Evolutionary conservation across 2,888 invertebrate species (phyloP).

Genomic region (Adineta ricciae): DNA sequence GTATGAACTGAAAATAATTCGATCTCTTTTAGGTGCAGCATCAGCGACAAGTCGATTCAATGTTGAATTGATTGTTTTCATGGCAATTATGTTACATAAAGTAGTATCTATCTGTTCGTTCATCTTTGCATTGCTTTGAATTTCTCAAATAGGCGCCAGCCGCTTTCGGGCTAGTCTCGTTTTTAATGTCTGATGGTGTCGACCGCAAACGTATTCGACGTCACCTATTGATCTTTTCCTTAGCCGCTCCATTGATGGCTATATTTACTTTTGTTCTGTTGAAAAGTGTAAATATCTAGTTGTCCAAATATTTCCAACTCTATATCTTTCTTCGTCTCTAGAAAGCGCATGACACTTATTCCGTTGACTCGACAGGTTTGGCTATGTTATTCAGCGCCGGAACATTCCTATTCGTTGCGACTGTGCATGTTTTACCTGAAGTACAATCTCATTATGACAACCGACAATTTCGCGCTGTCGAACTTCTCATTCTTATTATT

Average conservation of each 20-base stretch:
- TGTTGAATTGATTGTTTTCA: conserved; percentile 89
- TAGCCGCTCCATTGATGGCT: conserved; percentile 79
- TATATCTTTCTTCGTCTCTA: neutral
- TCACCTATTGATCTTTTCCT: conserved; percentile 79
- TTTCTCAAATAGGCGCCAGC: conserved; percentile 72
- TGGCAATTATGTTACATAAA: conserved; percentile 98
- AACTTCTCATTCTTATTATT: conserved; percentile 31
- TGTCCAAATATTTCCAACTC: neutral
- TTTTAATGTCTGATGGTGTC: conserved; percentile 82
- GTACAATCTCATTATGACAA: conserved; percentile 33
- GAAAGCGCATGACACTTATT: neutral
- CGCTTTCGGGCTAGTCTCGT: conserved; percentile 91
- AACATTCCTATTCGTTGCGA: conserved; percentile 94
- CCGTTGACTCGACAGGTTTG: conserved; percentile 62
- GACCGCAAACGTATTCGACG: conserved; percentile 75
- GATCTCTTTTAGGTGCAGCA: conserved; percentile 64
- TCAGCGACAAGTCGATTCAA: conserved; percentile 89
- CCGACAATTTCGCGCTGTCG: conserved; percentile 27
- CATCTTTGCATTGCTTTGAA: too few species aligned
- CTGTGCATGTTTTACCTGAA: conserved; percentile 93
- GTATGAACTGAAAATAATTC: too few species aligned
- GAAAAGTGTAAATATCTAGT: conserved; percentile 55
- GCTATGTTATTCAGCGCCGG: conserved; percentile 98
- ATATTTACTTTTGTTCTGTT: conserved; percentile 83
- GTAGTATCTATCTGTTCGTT: conserved; percentile 43